Percentiles rank a stretch among this genome's conserved stretches.
These are phyloP conservation scores for Drosophila nigritarsus DNA, from an alignment of 2,888 invertebrate genomes.

Conservation along the genomic window DNA sequence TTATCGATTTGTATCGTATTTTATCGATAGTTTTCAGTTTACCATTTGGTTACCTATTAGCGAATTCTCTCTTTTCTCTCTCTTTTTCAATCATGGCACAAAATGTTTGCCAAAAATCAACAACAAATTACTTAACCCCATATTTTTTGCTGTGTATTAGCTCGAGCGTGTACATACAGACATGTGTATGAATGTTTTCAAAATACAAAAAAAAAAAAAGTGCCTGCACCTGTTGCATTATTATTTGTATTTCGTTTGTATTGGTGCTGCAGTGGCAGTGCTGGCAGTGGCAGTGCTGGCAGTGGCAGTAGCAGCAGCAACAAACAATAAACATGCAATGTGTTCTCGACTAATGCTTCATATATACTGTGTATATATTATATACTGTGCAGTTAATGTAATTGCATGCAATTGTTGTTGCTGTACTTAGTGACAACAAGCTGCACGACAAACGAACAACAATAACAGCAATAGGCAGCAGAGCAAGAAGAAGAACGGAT, in stretches of 20 bases:
- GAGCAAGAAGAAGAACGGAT: conserved; percentile 6
- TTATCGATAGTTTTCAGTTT: neutral
- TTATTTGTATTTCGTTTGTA: neutral
- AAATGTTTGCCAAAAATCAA: neutral
- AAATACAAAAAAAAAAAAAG: too few species aligned
- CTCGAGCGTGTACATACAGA: neutral
- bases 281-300: neutral
- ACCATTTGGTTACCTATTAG: neutral
- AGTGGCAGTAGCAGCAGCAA: neutral
- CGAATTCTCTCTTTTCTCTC: neutral
- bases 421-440: conserved; percentile 24
- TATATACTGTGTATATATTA: neutral
- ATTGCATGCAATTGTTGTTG: conserved; percentile 3
- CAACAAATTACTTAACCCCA: neutral
- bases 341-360: conserved; percentile 38
- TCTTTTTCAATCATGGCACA: neutral
- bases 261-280: neutral
- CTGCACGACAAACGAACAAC: conserved; percentile 1
- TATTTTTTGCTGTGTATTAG: neutral
- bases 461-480: conserved; percentile 19
- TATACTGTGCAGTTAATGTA: neutral
- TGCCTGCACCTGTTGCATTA: conserved; percentile 51
- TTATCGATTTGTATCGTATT: neutral
- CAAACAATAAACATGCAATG: conserved; percentile 44
- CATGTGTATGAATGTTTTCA: neutral